phyloP scores from a whole-genome alignment of 2,797 vertebrate species.

The Protosalanx chinensis region DNA sequence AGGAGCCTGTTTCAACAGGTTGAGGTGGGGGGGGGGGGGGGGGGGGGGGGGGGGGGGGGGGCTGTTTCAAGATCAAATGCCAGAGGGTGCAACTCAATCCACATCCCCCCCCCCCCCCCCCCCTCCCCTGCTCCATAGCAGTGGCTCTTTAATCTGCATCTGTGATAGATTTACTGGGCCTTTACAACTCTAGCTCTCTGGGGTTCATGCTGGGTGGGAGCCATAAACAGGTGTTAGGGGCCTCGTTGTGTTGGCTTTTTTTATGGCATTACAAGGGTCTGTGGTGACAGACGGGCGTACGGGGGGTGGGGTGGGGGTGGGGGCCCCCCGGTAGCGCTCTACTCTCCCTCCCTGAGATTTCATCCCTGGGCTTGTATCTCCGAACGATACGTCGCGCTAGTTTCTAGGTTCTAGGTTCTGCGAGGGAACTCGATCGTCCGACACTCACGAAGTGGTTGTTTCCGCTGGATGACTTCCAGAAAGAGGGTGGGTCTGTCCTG shows the following conservation, averaged over 20 bases:
- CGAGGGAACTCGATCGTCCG: too few relatives aligned
- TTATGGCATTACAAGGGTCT: conserved; percentile 18
- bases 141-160: conserved; percentile 60
- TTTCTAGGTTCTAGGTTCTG: background rate
- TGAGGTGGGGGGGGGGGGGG: conserved; percentile 39
- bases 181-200: conserved; percentile 57
- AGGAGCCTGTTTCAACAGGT: conserved; percentile 64
- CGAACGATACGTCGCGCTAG: background rate
- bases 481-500: conserved; percentile 83
- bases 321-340: too few relatives aligned
- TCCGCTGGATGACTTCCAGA: conserved; percentile 80
- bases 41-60: conserved; percentile 48
- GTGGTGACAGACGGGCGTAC: background rate
- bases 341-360: background rate
- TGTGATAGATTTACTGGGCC: conserved; percentile 69
- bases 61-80: conserved; percentile 50
- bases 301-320: too few relatives aligned
- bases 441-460: conserved; percentile 79
- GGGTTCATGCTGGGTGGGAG: conserved; percentile 58
- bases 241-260: conserved; percentile 26
- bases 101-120: conserved; percentile 51
- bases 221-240: conserved; percentile 60
- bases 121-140: conserved; percentile 37
- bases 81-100: conserved; percentile 63
- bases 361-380: background rate